A percentile compares a stretch with the other conserved stretches of the same genome.
These are phyloP conservation scores for Hybos culiciformis DNA, from an alignment of 2,888 invertebrate species.

Conservation along the genomic window DNA sequence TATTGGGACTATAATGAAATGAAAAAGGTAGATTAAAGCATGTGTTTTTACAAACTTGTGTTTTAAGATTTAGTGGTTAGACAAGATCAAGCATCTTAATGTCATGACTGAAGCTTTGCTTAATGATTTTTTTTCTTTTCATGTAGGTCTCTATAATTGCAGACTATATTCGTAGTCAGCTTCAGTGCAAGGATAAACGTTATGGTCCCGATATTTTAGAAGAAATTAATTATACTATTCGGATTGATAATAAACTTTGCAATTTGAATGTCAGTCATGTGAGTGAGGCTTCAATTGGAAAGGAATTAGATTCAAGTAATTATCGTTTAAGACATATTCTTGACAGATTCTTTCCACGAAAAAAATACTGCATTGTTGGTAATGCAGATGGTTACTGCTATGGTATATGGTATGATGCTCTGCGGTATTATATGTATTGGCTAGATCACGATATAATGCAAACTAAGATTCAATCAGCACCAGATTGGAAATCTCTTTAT, in stretches of 20 bases:
- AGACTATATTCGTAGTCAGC: too few species aligned
- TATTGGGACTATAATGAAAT: too few species aligned
- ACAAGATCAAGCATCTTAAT: too few species aligned
- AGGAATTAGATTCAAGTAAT: conserved; percentile 8
- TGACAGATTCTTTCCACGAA: background rate
- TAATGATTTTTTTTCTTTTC: too few species aligned
- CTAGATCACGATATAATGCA: background rate
- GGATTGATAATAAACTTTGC: conserved; percentile 14
- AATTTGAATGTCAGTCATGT: conserved; percentile 11
- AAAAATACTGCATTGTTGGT: conserved; percentile 9
- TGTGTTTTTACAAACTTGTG: too few species aligned
- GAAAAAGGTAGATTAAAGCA: too few species aligned
- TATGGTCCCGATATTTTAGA: too few species aligned
- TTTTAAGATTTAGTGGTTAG: too few species aligned
- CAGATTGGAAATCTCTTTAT: background rate
- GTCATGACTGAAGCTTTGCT: too few species aligned
- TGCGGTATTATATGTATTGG: background rate
- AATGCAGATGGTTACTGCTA: conserved; percentile 9
- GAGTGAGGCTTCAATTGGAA: conserved; percentile 13
- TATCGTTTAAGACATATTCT: conserved; percentile 7
- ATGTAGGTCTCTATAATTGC: too few species aligned
- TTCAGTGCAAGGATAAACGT: too few species aligned
- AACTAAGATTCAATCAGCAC: background rate
- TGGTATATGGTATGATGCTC: conserved; percentile 15
- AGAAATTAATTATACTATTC: conserved; percentile 11